phyloP scores from a whole-genome alignment of 2,113 vertebrate species.

The Halichoerus grypus region DNA sequence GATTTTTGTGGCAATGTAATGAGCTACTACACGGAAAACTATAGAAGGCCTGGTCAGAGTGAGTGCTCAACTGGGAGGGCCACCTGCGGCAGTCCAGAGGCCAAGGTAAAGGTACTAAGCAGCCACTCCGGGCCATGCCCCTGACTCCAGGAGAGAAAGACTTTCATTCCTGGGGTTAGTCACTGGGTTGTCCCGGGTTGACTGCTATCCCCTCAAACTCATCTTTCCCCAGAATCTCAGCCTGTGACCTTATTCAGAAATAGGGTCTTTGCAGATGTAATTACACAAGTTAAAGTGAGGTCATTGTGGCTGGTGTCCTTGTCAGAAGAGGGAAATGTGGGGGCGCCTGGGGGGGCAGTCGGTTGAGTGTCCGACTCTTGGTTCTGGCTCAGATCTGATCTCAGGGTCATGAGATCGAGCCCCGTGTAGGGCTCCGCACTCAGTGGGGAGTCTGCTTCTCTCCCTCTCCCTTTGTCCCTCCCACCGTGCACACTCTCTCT shows the following conservation, averaged over 20 bases:
- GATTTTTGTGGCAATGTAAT: neutral
- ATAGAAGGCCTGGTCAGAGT: neutral
- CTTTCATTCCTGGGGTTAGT: neutral
- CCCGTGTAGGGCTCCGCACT: neutral
- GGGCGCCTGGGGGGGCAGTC: neutral
- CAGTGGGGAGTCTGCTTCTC: neutral
- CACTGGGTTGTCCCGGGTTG: neutral
- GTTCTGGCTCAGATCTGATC: neutral
- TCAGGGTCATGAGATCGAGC: neutral
- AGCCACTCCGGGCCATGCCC: neutral
- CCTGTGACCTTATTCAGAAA: neutral
- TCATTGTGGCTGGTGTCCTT: neutral
- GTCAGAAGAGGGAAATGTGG: neutral
- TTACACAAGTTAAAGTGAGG: neutral
- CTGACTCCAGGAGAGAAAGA: neutral
- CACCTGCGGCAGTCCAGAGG: neutral
- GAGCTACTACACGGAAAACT: neutral
- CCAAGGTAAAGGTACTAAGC: neutral
- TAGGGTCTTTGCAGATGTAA: neutral
- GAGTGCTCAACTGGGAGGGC: neutral
- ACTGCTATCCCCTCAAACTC: neutral
- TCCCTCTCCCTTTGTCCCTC: neutral
- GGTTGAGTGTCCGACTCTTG: neutral
- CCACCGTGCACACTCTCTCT: too few relatives aligned
- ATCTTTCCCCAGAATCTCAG: neutral